Conservation (phyloP, 2,888 invertebrate species). For the Acanthopleura granulata region DNA sequence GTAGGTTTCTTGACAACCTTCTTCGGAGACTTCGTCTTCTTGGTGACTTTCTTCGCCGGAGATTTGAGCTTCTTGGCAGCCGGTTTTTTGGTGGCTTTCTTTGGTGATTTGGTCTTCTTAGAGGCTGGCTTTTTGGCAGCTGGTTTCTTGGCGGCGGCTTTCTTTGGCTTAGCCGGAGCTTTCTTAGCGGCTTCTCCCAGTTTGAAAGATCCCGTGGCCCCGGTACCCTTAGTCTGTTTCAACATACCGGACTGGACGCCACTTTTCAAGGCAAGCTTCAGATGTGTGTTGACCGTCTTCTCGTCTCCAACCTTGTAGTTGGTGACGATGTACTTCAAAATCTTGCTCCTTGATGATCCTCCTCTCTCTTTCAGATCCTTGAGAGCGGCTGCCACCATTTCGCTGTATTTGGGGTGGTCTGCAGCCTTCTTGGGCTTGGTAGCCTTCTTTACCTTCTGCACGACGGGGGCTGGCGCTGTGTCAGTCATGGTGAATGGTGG, state of each 20-base stretch:
- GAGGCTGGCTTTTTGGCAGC: slow-evolving; percentile 21
- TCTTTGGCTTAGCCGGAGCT: slow-evolving; percentile 27
- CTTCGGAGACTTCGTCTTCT: background rate
- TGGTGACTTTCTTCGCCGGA: too few species aligned
- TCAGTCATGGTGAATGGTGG: background rate
- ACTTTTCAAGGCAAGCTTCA: slow-evolving; percentile 67
- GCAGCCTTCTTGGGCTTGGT: slow-evolving; percentile 58
- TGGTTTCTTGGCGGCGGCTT: background rate
- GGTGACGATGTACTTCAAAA: slow-evolving; percentile 69
- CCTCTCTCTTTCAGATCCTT: slow-evolving; percentile 67
- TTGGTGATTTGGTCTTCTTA: slow-evolving; percentile 31
- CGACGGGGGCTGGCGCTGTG: slow-evolving; percentile 17
- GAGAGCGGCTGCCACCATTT: slow-evolving; percentile 70
- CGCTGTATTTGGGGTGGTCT: slow-evolving; percentile 66
- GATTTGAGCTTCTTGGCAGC: slow-evolving; percentile 26
- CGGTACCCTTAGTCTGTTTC: slow-evolving; percentile 65
- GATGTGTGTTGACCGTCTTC: slow-evolving; percentile 66
- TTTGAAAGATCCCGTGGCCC: slow-evolving; percentile 60
- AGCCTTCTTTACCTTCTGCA: slow-evolving; percentile 34
- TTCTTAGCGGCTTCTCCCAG: slow-evolving; percentile 39
- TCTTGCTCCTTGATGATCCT: slow-evolving; percentile 71
- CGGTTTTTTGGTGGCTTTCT: slow-evolving; percentile 33
- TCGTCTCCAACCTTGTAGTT: slow-evolving; percentile 69
- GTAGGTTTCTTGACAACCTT: slow-evolving; percentile 22
- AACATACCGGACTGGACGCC: slow-evolving; percentile 66